Evolutionary conservation across 2,797 vertebrate species (phyloP).

Genomic region (Cynodonichthys magdalenae): DNA sequence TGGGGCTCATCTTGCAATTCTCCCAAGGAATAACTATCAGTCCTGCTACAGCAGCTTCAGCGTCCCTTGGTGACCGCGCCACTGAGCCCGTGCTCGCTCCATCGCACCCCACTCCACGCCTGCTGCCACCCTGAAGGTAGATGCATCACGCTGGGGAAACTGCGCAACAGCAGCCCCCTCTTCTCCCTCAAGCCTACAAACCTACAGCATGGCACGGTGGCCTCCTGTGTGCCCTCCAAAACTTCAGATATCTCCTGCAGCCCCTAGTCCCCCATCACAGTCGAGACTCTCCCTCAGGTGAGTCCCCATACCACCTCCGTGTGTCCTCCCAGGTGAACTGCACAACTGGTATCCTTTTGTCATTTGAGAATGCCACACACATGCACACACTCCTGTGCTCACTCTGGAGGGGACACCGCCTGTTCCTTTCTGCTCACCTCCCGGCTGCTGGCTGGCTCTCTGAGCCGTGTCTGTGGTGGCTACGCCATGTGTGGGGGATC

Average conservation of each 20-base stretch:
- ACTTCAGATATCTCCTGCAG: conserved; percentile 62
- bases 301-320: conserved; percentile 58
- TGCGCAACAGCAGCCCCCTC: conserved; percentile 75
- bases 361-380: conserved; percentile 75
- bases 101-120: conserved; percentile 84
- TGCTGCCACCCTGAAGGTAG: conserved; percentile 88
- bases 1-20: conserved; percentile 84
- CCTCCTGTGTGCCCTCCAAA: conserved; percentile 58
- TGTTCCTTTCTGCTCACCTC: conserved; percentile 80
- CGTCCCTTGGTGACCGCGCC: conserved; percentile 88
- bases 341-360: conserved; percentile 72
- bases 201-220: conserved; percentile 69
- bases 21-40: conserved; percentile 88
- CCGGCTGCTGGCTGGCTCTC: conserved; percentile 77
- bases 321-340: conserved; percentile 64
- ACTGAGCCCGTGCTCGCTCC: conserved; percentile 84
- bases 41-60: conserved; percentile 84
- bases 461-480: conserved; percentile 80
- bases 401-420: conserved; percentile 81
- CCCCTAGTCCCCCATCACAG: conserved; percentile 57
- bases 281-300: conserved; percentile 74
- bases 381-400: conserved; percentile 65
- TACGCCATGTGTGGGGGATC: conserved; percentile 83
- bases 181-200: conserved; percentile 60
- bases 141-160: conserved; percentile 83